Base-by-base conservation (phyloP, 2,888 invertebrate species). In the Dinocampus coccinellae region DNA sequence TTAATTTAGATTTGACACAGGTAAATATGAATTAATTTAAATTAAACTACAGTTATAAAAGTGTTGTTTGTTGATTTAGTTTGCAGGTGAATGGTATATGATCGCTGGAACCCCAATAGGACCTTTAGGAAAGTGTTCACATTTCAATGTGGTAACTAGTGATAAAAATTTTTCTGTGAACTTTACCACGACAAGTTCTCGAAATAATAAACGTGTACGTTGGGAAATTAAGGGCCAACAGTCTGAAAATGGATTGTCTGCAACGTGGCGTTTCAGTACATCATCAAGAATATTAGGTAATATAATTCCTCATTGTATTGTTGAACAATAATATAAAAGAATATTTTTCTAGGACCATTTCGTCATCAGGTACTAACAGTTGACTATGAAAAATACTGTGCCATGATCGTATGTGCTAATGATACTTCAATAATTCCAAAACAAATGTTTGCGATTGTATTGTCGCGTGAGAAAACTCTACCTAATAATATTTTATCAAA, bases 371-470 rank as follows among this genome's bases (percentile, higher is more conserved):
- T 78, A 55, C 34, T 78, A 34, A 71, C 53, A 11, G 72, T 62
- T 11, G 64, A 79, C 62, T 77, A 79, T 58, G 66, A 67, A 36
- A 74, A 73, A 13, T 70, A 70, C 39, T 73, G 78, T 29, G 76
- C 74, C 52, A 80, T 77, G 75, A 58, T 79, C 29, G 73, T 76
- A 62, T 77, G 79, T 69, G 73, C 75, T 9, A 72, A 71, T 53
- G 70, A 76, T 53, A 74, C 55, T 63, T 33, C 67, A 20, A 52
- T 62, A 66, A 72, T 71, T 10, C 73, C 66, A 52, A 58, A 70
- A 60, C 70, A 73, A 70, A 75, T 77, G 74, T 81, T 82, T 66
- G 73, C 76, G 36, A 81, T 80, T 79, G 81, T 81, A 73, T 77
- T 76, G 70, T 81, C 81, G 22, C 78, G 77, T 0, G 69, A 73